Conservation (phyloP, 2,797 vertebrate genomes). For the Pampus argenteus region DNA sequence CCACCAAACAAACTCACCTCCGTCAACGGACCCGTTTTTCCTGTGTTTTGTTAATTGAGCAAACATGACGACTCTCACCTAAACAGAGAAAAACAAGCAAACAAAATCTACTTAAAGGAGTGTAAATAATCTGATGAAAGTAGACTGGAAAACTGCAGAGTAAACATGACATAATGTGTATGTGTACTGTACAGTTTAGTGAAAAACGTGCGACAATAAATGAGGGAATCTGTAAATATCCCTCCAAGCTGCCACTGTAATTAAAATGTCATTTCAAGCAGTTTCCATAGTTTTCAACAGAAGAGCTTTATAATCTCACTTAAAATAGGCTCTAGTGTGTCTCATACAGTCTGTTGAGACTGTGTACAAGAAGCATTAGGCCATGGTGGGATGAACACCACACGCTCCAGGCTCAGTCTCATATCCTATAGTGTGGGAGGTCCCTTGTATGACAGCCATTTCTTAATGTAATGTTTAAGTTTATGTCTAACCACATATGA, state of each 20-base stretch:
- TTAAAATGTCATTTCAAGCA: slow-evolving; percentile 24
- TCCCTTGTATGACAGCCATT: slow-evolving; percentile 22
- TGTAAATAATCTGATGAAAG: slow-evolving; percentile 25
- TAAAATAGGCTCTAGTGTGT: slow-evolving; percentile 16
- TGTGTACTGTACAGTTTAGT: background rate
- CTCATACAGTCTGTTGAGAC: slow-evolving; percentile 30
- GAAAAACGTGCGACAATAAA: slow-evolving; percentile 18
- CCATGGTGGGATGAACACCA: background rate
- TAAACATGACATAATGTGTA: slow-evolving; percentile 41
- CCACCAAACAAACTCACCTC: too few species aligned
- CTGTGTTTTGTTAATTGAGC: slow-evolving; percentile 9
- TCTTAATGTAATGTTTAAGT: slow-evolving; percentile 50
- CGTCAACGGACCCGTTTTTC: slow-evolving; percentile 8
- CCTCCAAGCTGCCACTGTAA: background rate
- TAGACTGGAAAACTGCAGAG: slow-evolving; percentile 23
- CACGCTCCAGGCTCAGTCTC: slow-evolving; percentile 12
- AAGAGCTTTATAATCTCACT: slow-evolving; percentile 11
- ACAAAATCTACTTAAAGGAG: slow-evolving; percentile 7
- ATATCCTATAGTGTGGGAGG: slow-evolving; percentile 61
- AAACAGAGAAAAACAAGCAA: slow-evolving; percentile 33
- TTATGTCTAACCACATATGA: slow-evolving; percentile 61
- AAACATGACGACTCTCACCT: slow-evolving; percentile 37
- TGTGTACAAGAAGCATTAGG: slow-evolving; percentile 26
- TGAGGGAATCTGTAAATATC: slow-evolving; percentile 6
- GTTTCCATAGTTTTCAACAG: slow-evolving; percentile 20